phyloP scores from a whole-genome alignment of 2,888 invertebrate species.

The Diaphora mendica region DNA sequence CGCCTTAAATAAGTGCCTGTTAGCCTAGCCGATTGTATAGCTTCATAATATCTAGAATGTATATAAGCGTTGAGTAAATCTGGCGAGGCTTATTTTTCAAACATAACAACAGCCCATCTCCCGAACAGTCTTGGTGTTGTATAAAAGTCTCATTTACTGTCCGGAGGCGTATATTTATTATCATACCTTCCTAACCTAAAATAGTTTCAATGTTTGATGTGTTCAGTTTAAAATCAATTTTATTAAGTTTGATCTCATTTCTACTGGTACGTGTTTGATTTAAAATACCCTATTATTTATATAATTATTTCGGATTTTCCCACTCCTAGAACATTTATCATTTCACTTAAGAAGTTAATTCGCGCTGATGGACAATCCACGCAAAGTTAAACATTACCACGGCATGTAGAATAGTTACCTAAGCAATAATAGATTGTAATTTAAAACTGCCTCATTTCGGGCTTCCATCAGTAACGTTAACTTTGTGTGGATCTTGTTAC shows the following conservation, averaged over 20 bases:
- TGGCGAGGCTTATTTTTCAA: background rate
- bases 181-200: background rate
- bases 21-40: constrained; percentile 2
- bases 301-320: background rate
- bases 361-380: background rate
- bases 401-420: background rate
- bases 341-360: background rate
- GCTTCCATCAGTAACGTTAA: background rate
- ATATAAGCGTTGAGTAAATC: constrained; percentile 6
- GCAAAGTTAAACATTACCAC: background rate
- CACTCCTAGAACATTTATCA: background rate
- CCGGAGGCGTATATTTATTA: background rate
- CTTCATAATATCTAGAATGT: background rate
- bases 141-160: background rate
- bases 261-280: background rate
- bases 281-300: background rate
- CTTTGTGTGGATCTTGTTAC: constrained; percentile 1
- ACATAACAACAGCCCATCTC: constrained; percentile 16
- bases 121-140: constrained; percentile 13
- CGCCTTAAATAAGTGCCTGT: constrained; percentile 13
- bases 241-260: background rate
- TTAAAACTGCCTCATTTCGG: background rate
- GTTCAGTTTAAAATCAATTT: background rate
- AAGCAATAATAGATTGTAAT: constrained; percentile 5
- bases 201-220: background rate